These are phyloP conservation scores for Drosophila littoralis DNA, from an alignment of 1,140 invertebrate genomes.

Conservation along the genomic window DNA sequence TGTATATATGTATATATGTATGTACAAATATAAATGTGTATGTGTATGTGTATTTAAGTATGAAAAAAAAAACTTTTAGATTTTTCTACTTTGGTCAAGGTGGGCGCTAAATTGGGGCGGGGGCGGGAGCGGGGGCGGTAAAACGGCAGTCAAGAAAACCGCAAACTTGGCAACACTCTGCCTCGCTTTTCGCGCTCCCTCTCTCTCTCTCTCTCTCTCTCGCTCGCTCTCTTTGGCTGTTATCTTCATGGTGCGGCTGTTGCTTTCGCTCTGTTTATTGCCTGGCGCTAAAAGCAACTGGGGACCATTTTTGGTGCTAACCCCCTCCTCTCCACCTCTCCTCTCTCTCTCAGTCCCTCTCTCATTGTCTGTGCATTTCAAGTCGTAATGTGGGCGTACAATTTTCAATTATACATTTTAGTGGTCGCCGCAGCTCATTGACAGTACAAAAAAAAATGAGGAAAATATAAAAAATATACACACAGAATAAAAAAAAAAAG, in stretches of 20 bases:
- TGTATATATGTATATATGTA: not conserved
- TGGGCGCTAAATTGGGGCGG: slow-evolving; percentile 38
- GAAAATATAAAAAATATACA: slow-evolving; percentile 8
- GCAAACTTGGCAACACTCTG: slow-evolving; percentile 60
- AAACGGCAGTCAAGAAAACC: slow-evolving; percentile 56
- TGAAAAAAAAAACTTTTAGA: slow-evolving; percentile 47
- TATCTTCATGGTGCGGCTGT: slow-evolving; percentile 27
- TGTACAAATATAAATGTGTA: not conserved
- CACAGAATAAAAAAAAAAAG: slow-evolving; percentile 49
- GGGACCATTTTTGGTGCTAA: slow-evolving; percentile 56
- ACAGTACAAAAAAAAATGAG: slow-evolving; percentile 40
- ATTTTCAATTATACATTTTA: slow-evolving; percentile 80
- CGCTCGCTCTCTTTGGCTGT: not conserved
- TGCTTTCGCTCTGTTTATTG: slow-evolving; percentile 71
- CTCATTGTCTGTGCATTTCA: slow-evolving; percentile 37
- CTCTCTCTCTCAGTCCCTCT: slow-evolving; percentile 8
- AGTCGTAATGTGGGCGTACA: slow-evolving; percentile 71
- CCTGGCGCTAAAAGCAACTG: slow-evolving; percentile 75
- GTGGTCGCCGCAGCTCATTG: slow-evolving; percentile 66
- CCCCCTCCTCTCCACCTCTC: not conserved
- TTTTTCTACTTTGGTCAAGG: slow-evolving; percentile 70
- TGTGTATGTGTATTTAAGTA: slow-evolving; percentile 4
- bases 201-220: not conserved
- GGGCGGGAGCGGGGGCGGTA: not conserved
- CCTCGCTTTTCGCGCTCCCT: not conserved